Percentiles rank a stretch among this genome's conserved stretches.
These are phyloP conservation scores for Alloscopus bannaensis DNA, from an alignment of 2,888 invertebrate species.

Conservation along the genomic window DNA sequence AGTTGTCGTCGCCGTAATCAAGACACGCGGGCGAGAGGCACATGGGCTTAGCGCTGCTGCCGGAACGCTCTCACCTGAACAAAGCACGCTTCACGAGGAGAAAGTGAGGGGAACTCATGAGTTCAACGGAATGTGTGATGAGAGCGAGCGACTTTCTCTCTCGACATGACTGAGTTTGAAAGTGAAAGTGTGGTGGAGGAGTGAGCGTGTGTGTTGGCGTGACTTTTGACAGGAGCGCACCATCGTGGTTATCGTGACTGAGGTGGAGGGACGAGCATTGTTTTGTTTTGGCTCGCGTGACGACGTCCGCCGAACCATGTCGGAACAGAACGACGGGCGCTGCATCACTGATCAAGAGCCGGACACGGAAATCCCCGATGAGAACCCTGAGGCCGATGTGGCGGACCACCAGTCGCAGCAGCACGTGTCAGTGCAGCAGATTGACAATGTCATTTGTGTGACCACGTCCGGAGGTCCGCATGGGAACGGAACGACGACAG, in stretches of 20 bases:
- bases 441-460: conserved; percentile 66
- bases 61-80: background rate
- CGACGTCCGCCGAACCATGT: conserved; percentile 69
- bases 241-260: no score
- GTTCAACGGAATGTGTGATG: background rate
- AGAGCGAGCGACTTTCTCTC: no score
- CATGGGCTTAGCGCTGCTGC: background rate
- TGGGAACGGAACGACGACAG: conserved; percentile 50
- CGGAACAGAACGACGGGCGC: conserved; percentile 70
- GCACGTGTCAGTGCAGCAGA: conserved; percentile 64
- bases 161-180: no score
- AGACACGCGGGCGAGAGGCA: background rate
- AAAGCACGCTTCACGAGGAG: conserved; percentile 1
- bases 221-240: conserved; percentile 18
- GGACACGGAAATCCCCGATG: conserved; percentile 70
- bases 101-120: background rate
- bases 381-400: conserved; percentile 46
- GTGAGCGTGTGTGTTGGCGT: background rate
- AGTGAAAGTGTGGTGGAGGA: conserved; percentile 7
- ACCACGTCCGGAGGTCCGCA: conserved; percentile 43
- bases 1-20: conserved; percentile 56
- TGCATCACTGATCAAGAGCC: conserved; percentile 63
- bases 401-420: conserved; percentile 41
- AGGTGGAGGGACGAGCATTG: conserved; percentile 20
- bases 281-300: conserved; percentile 5